Evolutionary conservation across 2,797 vertebrate genomes (phyloP).

Genomic region (Acipenser oxyrinchus): DNA sequence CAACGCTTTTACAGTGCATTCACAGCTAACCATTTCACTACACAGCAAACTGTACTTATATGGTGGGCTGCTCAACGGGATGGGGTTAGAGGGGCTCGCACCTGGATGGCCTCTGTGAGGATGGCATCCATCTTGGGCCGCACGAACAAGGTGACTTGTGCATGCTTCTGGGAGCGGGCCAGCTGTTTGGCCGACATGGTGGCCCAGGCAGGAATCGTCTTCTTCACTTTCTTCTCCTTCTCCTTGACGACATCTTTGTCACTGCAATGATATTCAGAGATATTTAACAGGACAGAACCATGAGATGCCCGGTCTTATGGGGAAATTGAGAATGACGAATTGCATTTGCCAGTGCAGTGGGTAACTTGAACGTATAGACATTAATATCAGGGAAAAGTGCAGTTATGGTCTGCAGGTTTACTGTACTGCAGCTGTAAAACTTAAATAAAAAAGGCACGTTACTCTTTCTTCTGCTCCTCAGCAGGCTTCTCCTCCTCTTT

Average conservation of each 20-base stretch:
- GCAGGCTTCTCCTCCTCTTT: slow-evolving; percentile 49
- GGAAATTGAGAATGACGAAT: too few relatives aligned
- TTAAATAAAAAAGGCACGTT: slow-evolving; percentile 37
- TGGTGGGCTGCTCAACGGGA: too few relatives aligned
- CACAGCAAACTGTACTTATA: too few relatives aligned
- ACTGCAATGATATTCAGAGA: slow-evolving; percentile 33
- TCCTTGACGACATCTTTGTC: slow-evolving; percentile 70
- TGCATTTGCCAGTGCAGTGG: not conserved
- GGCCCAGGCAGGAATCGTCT: slow-evolving; percentile 94
- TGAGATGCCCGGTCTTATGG: too few relatives aligned
- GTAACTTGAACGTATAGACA: slow-evolving; percentile 22
- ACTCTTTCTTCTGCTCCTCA: slow-evolving; percentile 68
- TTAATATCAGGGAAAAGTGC: not conserved
- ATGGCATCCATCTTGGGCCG: slow-evolving; percentile 90
- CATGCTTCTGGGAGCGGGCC: slow-evolving; percentile 69
- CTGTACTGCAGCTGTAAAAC: slow-evolving; percentile 46
- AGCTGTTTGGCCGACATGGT: slow-evolving; percentile 81
- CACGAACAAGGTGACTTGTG: slow-evolving; percentile 71
- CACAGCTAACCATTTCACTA: too few relatives aligned
- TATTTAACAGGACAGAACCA: too few relatives aligned
- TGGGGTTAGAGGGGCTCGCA: slow-evolving; percentile 20
- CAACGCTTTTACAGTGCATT: too few relatives aligned
- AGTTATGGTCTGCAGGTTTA: not conserved
- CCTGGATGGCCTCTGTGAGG: slow-evolving; percentile 87
- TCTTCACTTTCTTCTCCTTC: slow-evolving; percentile 91